Evolutionary conservation across 64 coral and sea anemone genomes (phyloP), one percentile per base, ranked within the genome.

Genomic region (Montipora sp.): DNA sequence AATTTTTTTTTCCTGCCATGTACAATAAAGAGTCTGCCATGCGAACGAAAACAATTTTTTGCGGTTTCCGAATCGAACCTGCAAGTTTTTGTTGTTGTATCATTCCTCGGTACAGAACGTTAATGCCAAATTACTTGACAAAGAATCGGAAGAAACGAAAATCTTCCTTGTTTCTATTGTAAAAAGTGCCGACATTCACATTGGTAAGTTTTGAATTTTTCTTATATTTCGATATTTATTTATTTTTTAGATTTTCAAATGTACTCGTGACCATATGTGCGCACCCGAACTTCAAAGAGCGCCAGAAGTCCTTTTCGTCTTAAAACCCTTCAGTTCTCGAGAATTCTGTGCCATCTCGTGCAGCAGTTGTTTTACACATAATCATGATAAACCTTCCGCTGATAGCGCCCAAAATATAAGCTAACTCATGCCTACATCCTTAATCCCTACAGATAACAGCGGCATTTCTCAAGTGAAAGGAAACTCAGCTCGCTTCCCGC

Each of bases 361-460:
- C 82, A 18, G 65, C 12, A 2, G 4, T 11, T 72, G 63, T 85
- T 85, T 85, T 51, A 46, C 44, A 21, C 68, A 71, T 45, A 5
- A 47, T 84, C 7, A n/a, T 84, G 43, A 84, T 71, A 71, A 72
- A 67, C 46, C 80, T 5, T 63, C 3, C 66, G 12, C 36, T 83
- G 58, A 48, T 70, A 71, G 47, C 45, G 68, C 65, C 43, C 7
- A 50, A 85, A 19, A 4, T 22, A 72, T 70, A 72, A 22, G 61
- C 82, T 70, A 85, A 85, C 45, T 50, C 45, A 59, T 43, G 48
- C 14, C 60, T 85, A 71, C 82, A 71, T 85, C 61, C 63, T 72
- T 70, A 85, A 85, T 85, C 82, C 82, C 44, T 16, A 36, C 23
- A 83, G 59, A 83, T 68, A 85, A 68, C 5, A 21, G 82, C 82